Percentiles rank a stretch among this genome's conserved stretches.
These are phyloP conservation scores for Drosophila busckii DNA, from an alignment of 1,140 invertebrate species.

Conservation along the genomic window DNA sequence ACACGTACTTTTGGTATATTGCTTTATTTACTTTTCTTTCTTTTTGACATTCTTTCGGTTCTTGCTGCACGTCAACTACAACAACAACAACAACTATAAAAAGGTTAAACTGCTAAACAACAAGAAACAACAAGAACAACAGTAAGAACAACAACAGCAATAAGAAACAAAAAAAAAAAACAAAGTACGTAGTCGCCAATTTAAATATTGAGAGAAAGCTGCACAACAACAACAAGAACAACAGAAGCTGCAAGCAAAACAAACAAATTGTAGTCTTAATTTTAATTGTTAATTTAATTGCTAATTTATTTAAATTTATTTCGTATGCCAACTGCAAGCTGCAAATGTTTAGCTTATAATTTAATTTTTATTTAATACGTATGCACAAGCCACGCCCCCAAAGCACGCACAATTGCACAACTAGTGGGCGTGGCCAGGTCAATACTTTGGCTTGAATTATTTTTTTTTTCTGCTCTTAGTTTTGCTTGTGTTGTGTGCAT, in stretches of 20 bases:
- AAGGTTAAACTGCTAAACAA: constrained; percentile 32
- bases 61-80: constrained; percentile 29
- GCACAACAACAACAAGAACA: constrained; percentile 37
- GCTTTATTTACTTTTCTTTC: constrained; percentile 63
- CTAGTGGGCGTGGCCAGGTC: constrained; percentile 4
- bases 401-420: neutral
- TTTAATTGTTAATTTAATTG: constrained; percentile 54
- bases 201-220: constrained; percentile 68
- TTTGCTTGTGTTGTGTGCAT: constrained; percentile 42
- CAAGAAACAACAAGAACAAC: constrained; percentile 31
- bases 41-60: constrained; percentile 58
- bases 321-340: constrained; percentile 5
- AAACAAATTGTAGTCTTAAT: constrained; percentile 24
- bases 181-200: constrained; percentile 66
- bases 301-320: constrained; percentile 56
- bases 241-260: constrained; percentile 11
- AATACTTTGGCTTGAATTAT: constrained; percentile 13
- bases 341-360: no score
- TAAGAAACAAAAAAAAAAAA: constrained; percentile 42
- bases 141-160: constrained; percentile 33
- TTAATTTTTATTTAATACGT: constrained; percentile 19
- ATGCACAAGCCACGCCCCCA: constrained; percentile 22
- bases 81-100: constrained; percentile 12
- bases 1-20: constrained; percentile 31
- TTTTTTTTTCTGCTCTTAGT: constrained; percentile 13